Evolutionary conservation across 2,888 invertebrate genomes (phyloP), one percentile per base, ranked within the genome.

Genomic region (Eupeodes luniger): DNA sequence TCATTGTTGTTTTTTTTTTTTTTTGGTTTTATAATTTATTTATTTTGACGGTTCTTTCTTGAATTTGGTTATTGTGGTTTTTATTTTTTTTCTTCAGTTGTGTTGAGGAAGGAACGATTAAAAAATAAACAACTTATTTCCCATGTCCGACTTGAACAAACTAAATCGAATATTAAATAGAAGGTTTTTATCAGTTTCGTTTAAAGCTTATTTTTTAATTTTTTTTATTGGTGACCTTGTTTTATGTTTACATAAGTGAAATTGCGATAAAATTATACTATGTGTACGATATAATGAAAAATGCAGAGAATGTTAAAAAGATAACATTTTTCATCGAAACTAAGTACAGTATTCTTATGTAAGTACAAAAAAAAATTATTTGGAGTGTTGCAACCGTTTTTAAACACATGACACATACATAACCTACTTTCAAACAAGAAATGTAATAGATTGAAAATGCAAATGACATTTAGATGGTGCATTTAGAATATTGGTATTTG

Each of bases 181-280:
- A 51, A 57, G 59, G 44, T 76, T 85, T 85, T 85, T 81, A 85
- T 86, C 82, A 79, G 78, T 69, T 66, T 34, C 16, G n/a, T 44
- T 62, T 19, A 2, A 59, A 59, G 14, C 34, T 59, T 14, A 2
- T 16, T 47, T 9, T 16, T 53, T 36, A 1, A 14, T n/a, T 59
- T 53, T 47, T 62, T 55, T 61, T 55, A 64, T 47, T 44, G n/a
- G 9, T 6, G 82, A 82, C 86, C 86, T 86, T 82, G 86, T 66
- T 76, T 70, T 51, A 51, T 67, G 74, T 86, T 82, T 75, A 70
- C 59, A 76, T 57, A 36, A 70, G 70, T 57, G 36, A 9, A 79
- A 74, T 57, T 82, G 53, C 75, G 75, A 86, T 82, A 82, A 81
- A 79, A 82, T 62, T 36, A 51, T 12, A 66, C n/a, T 62, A 79